Evolutionary conservation across 2,797 vertebrate species (phyloP).

Genomic region (Ceryle rudis): DNA sequence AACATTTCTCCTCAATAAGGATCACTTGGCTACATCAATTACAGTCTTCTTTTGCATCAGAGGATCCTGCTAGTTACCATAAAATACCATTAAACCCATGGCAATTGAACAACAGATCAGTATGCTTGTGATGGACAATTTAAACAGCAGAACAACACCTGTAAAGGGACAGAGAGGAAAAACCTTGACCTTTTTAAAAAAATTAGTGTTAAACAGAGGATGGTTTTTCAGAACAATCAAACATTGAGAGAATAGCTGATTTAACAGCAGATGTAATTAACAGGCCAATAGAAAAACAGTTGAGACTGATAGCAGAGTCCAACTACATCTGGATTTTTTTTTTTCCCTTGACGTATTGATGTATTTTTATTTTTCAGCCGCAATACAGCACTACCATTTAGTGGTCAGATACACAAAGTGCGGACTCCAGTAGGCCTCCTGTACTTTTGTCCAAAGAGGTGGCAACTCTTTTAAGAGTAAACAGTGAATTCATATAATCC

Average conservation of each 20-base stretch:
- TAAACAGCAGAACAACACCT: background rate
- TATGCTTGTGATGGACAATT: background rate
- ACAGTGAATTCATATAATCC: background rate
- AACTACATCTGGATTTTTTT: background rate
- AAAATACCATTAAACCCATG: background rate
- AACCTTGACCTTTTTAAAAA: background rate
- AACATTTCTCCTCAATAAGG: background rate
- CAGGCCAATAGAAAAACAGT: background rate
- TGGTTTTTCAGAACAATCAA: background rate
- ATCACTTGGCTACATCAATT: background rate
- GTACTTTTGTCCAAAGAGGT: background rate
- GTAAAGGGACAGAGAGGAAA: background rate
- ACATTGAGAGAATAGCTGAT: background rate
- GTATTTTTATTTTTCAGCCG: background rate
- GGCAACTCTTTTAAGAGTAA: background rate
- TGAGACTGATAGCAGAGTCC: background rate
- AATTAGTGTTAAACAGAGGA: background rate
- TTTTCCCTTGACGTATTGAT: background rate
- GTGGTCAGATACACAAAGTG: slow-evolving; percentile 46
- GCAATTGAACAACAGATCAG: background rate
- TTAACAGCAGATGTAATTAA: background rate
- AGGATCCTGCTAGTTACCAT: background rate
- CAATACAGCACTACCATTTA: slow-evolving; percentile 46
- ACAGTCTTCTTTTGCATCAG: background rate
- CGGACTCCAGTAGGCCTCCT: background rate